phyloP scores from a whole-genome alignment of 2,888 invertebrate genomes.

The Euproctis similis region DNA sequence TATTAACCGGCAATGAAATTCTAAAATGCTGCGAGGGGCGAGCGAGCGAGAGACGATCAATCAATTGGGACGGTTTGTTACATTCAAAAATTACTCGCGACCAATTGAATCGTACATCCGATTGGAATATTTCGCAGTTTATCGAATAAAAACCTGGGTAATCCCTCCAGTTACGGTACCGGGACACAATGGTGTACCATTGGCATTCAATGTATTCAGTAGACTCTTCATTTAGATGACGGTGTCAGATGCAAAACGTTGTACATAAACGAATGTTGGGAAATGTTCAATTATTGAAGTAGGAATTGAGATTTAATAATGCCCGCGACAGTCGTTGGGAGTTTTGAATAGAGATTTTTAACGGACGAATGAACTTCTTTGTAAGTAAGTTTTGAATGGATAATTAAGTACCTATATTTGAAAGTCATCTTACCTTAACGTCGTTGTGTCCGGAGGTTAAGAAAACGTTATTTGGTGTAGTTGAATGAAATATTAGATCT shows the following conservation, averaged over 20 bases:
- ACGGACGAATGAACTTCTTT: constrained; percentile 11
- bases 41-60: constrained; percentile 20
- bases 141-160: constrained; percentile 24
- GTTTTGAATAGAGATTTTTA: constrained; percentile 14
- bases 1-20: too few species aligned
- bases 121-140: constrained; percentile 25
- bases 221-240: constrained; percentile 32
- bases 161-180: constrained; percentile 19
- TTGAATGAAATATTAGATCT: too few species aligned
- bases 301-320: constrained; percentile 26
- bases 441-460: too few species aligned
- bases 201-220: constrained; percentile 30
- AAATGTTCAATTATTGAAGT: constrained; percentile 30
- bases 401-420: too few species aligned
- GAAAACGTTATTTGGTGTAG: too few species aligned
- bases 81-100: constrained; percentile 26
- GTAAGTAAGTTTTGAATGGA: constrained; percentile 5
- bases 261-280: constrained; percentile 24
- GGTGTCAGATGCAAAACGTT: constrained; percentile 35
- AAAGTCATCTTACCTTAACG: too few species aligned
- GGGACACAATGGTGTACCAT: constrained; percentile 21
- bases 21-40: too few species aligned
- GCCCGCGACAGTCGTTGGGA: constrained; percentile 22
- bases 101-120: constrained; percentile 16
- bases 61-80: constrained; percentile 27